These are phyloP conservation scores for Sylvilagus floridanus DNA, from an alignment of 2,797 vertebrate species.

Conservation along the genomic window DNA sequence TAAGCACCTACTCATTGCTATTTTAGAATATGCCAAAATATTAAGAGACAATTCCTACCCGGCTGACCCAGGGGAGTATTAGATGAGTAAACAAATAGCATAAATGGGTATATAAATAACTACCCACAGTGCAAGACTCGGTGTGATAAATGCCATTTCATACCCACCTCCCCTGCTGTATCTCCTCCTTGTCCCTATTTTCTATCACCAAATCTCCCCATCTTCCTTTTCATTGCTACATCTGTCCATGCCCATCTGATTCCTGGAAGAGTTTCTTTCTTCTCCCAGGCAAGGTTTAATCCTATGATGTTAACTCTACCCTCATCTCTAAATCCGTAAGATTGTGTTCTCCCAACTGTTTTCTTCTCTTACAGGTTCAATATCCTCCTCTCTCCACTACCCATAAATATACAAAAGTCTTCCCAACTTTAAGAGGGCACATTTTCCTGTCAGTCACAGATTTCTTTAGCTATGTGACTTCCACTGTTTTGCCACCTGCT, in stretches of 20 bases:
- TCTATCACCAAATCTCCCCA: background rate
- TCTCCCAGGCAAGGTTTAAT: background rate
- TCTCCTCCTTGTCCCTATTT: too few relatives aligned
- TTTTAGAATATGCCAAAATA: slow-evolving; percentile 25
- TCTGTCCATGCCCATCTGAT: background rate
- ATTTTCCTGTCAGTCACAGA: background rate
- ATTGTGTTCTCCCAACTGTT: background rate
- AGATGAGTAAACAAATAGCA: background rate
- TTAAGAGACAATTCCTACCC: background rate
- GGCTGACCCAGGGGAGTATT: background rate
- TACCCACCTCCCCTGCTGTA: too few relatives aligned
- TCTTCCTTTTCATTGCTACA: background rate
- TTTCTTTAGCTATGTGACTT: slow-evolving; percentile 1
- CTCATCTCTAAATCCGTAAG: background rate
- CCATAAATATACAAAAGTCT: background rate
- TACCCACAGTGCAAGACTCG: background rate
- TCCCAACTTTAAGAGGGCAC: background rate
- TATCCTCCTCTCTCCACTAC: background rate
- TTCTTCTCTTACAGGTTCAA: background rate
- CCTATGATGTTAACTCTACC: background rate
- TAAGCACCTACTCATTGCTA: background rate
- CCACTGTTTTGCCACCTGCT: background rate
- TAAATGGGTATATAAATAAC: background rate
- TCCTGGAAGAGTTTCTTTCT: background rate
- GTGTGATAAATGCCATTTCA: background rate